Evolutionary conservation across 2,113 vertebrate genomes (phyloP).

Genomic region (Megaceryle torquata): DNA sequence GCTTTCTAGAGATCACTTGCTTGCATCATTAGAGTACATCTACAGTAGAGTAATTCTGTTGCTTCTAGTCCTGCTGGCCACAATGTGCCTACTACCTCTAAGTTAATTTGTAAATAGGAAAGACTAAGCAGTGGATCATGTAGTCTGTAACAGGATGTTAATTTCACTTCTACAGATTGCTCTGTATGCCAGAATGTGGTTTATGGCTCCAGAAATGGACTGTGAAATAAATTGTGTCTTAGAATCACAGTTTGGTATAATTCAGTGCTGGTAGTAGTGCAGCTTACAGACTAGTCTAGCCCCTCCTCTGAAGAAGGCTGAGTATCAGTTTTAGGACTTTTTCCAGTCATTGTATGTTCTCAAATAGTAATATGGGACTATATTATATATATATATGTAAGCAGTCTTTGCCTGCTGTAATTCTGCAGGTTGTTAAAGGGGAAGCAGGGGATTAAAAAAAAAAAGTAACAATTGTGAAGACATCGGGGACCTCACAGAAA

Average conservation of each 20-base stretch:
- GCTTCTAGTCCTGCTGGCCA: background rate
- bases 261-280: background rate
- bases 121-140: background rate
- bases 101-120: background rate
- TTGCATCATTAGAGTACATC: background rate
- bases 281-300: background rate
- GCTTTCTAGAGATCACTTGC: background rate
- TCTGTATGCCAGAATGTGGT: background rate
- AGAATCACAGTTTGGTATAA: background rate
- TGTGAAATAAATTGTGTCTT: background rate
- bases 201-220: background rate
- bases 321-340: background rate
- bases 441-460: background rate
- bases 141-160: background rate
- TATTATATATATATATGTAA: too few species aligned
- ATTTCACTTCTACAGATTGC: background rate
- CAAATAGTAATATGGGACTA: too few species aligned
- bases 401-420: too few species aligned
- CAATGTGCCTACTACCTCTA: background rate
- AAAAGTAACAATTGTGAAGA: background rate
- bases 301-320: background rate
- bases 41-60: background rate
- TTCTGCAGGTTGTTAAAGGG: too few species aligned
- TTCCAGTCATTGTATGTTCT: too few species aligned
- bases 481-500: background rate